A percentile compares a stretch with the other conserved stretches of the same genome.
Conservation (phyloP, 2,113 vertebrate species). For the Hippocampus guttulatus region DNA sequence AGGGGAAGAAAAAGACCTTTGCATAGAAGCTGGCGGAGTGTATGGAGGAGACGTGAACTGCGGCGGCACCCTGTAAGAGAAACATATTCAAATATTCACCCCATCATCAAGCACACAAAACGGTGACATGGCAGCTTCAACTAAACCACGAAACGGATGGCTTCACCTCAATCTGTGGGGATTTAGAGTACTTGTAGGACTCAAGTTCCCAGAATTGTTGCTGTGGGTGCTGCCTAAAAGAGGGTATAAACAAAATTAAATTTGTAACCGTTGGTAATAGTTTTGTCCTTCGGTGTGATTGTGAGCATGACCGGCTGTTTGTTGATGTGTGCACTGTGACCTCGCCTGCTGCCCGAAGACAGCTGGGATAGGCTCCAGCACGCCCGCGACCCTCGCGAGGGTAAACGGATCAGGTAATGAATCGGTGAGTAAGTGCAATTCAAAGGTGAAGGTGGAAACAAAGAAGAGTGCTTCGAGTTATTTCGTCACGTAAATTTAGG, state of each 20-base stretch:
- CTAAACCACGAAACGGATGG: background rate
- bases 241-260: background rate
- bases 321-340: too few species aligned
- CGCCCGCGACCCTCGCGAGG: too few species aligned
- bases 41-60: slow-evolving; percentile 55
- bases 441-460: too few species aligned
- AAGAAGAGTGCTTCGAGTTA: too few species aligned
- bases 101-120: background rate
- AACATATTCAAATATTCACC: background rate
- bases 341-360: too few species aligned
- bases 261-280: too few species aligned
- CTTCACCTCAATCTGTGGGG: slow-evolving; percentile 65
- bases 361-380: too few species aligned
- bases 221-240: slow-evolving; percentile 84
- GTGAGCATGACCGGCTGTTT: background rate
- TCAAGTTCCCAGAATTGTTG: slow-evolving; percentile 63
- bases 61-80: slow-evolving; percentile 57
- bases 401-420: too few species aligned
- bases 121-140: background rate
- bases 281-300: too few species aligned
- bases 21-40: slow-evolving; percentile 54
- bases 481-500: too few species aligned
- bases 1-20: slow-evolving; percentile 71
- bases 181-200: slow-evolving; percentile 58
- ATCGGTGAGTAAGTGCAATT: too few species aligned